Evolutionary conservation across 2,797 vertebrate species (phyloP).

Genomic region (Mormyrops attenuatus): DNA sequence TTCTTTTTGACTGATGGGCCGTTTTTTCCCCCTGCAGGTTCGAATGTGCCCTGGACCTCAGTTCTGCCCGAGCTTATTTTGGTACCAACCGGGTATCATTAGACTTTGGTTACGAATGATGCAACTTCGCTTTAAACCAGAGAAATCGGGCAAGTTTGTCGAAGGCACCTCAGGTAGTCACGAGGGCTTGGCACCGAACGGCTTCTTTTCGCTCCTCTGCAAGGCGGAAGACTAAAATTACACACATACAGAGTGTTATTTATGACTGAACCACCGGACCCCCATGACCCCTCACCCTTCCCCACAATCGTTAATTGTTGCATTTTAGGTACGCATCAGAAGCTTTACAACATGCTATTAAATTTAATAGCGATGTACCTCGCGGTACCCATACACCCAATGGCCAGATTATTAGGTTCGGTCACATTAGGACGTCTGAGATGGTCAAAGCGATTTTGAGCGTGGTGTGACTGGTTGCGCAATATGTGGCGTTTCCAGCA

Average conservation of each 20-base stretch:
- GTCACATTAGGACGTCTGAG: neutral
- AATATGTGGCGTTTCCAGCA: neutral
- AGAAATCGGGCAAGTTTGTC: slow-evolving; percentile 14
- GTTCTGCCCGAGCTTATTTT: neutral
- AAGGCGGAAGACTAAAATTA: slow-evolving; percentile 9
- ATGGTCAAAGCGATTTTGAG: neutral
- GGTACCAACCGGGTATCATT: neutral
- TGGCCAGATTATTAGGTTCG: neutral
- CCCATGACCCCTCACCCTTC: neutral
- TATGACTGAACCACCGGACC: neutral
- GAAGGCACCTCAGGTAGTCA: neutral
- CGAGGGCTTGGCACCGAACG: neutral
- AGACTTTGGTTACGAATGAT: slow-evolving; percentile 18
- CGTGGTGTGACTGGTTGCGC: neutral
- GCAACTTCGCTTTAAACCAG: slow-evolving; percentile 20
- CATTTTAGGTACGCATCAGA: neutral
- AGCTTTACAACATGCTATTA: neutral
- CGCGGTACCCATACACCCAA: neutral
- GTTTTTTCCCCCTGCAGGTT: neutral
- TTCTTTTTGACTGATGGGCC: neutral
- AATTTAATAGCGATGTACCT: neutral
- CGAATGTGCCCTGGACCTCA: neutral
- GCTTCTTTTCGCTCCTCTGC: neutral
- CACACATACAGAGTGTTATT: neutral
- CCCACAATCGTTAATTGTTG: neutral